Percentiles rank a stretch among this genome's conserved stretches.
Conservation (phyloP, 2,888 invertebrate genomes). For the Ellobium chinense region DNA sequence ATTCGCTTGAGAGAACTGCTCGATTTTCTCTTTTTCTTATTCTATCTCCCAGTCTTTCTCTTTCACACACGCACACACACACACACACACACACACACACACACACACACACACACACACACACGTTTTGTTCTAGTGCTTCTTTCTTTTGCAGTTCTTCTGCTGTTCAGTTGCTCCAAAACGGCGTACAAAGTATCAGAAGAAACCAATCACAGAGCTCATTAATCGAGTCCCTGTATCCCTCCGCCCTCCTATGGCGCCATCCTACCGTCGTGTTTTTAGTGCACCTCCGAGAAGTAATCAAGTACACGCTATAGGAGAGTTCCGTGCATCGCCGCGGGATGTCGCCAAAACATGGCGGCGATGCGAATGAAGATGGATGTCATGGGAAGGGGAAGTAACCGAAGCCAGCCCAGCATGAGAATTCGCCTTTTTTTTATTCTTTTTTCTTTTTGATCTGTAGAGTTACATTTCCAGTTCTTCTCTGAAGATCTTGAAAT, state of each 20-base stretch:
- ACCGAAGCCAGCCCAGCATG: slow-evolving; percentile 10
- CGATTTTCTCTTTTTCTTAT: too few relatives aligned
- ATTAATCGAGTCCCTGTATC: slow-evolving; percentile 39
- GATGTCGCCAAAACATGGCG: slow-evolving; percentile 30
- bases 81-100: too few relatives aligned
- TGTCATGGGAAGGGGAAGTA: slow-evolving; percentile 24
- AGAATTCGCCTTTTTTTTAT: too few relatives aligned
- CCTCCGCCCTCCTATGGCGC: slow-evolving; percentile 33
- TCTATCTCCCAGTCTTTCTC: too few relatives aligned
- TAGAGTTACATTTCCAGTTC: too few relatives aligned
- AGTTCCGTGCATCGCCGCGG: slow-evolving; percentile 35
- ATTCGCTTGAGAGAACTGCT: too few relatives aligned
- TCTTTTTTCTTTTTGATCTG: too few relatives aligned
- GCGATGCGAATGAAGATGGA: slow-evolving; percentile 31
- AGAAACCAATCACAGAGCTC: slow-evolving; percentile 26
- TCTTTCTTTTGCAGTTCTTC: background rate
- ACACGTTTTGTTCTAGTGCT: background rate
- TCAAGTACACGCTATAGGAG: slow-evolving; percentile 37
- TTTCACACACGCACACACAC: too few relatives aligned
- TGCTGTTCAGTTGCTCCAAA: background rate
- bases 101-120: too few relatives aligned
- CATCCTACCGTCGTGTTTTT: slow-evolving; percentile 29
- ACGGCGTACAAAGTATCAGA: slow-evolving; percentile 10
- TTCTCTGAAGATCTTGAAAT: too few relatives aligned
- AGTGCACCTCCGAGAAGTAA: slow-evolving; percentile 43